Base-by-base conservation (phyloP, 2,888 invertebrate genomes). In the Perdita meconis region DNA sequence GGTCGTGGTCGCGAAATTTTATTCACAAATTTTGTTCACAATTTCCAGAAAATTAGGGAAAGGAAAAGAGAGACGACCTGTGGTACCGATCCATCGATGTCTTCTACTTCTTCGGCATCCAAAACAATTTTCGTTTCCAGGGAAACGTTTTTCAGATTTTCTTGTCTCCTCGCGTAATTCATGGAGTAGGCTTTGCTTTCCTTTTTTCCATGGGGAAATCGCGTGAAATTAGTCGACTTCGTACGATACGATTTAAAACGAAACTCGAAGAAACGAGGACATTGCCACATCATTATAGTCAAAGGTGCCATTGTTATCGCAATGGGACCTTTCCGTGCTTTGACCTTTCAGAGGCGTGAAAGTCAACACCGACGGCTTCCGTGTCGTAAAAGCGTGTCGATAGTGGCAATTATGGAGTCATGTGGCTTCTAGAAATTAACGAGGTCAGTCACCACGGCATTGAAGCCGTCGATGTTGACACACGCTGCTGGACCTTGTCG, bases 1-100 rank as follows among this genome's bases (percentile, higher is more conserved):
- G 64, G 56, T 65, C 66, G 67, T 71, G 75, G 51, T 53, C n/a
- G 34, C 47, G 47, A 53, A 84, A 84, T 84, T 84, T 84, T 73
- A 77, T 66, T 65, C 57, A 16, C 40, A 34, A 59, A 57, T n/a
- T n/a, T n/a, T n/a, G n/a, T n/a, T n/a, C n/a, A n/a, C n/a, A n/a
- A n/a, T 71, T 78, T 82, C 78, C 76, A 38, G 78, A 36, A 84
- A 60, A 69, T 74, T 60, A 36, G 75, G 55, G 36, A 71, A 75
- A 73, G 65, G 56, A 63, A 65, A 60, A 61, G 59, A 44, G 65
- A 47, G 53, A 53, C 36, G 65, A 66, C 63, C 44, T 44, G 40
- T 40, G 44, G 61, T 67, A 19, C 50, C 64, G 24, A 60, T 55
- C 59, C 64, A 42, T 66, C 57, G 30, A 42, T 51, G 40, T 16